Base-by-base conservation (phyloP, 2,113 vertebrate genomes). In the Phylloscopus trochilus region DNA sequence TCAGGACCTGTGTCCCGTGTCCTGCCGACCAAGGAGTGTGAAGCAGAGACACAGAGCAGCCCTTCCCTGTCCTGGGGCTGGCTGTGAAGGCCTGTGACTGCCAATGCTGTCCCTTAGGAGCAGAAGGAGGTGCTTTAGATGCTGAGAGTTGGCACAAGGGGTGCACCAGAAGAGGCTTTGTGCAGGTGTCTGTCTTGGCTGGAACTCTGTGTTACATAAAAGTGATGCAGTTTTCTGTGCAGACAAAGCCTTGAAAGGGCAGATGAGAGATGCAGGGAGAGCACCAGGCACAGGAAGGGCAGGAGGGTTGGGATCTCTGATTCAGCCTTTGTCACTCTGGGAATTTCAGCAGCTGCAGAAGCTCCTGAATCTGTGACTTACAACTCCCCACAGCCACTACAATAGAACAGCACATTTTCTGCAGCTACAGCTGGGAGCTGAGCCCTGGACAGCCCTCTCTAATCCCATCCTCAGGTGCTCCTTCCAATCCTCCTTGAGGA, bases 131-230 rank as follows among this genome's bases (percentile, higher is more conserved):
- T 35, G 59, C 22, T 89, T 81, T 39, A 63, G 56, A 33, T 62
- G 55, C 76, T 43, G 80, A 30, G 63, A 56, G 3, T 10, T 89
- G 72, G 66, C 85, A 87, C 28, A 3, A 56, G 21, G 77, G 37
- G 15, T 53, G 75, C 75, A 49, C 37, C 68, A 94, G 66, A 35
- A 72, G 62, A 53, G 41, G n/a, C 21, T 63, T 67, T 87, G 84
- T 93, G 85, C 84, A 93, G 88, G 87, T 95, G 88, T 67, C 60
- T 87, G 64, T 15, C 31, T 74, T 95, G 92, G 81, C 68, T 93
- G 74, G 75, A 31, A 18, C 31, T n/a, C 43, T 15, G 6, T 23
- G 37, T 93, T 93, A 69, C 1, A 6, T 69, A 89, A 93, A 94
- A 91, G 28, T 31, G 59, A 75, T 93, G 69, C 60, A 90, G 58